Base-by-base conservation (phyloP, 2,888 invertebrate species). In the Rugalucina vietnamica region DNA sequence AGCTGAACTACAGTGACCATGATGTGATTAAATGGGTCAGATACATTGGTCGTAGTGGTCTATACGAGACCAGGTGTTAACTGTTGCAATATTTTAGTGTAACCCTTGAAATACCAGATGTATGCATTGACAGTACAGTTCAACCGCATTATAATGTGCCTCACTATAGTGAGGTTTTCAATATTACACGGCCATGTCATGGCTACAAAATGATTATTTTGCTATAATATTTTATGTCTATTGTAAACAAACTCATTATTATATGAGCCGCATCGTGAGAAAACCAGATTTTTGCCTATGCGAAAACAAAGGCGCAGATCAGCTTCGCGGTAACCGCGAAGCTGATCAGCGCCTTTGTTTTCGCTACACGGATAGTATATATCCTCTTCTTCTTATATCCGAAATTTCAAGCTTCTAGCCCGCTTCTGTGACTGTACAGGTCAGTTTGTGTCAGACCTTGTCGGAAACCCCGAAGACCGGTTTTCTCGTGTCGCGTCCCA, bases 11-110 rank as follows among this genome's bases (percentile, higher is more conserved):
- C 95, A 99, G 99, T 0, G 99, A 99, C 95, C 99, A 99, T 93
- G 99, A 99, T 95, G 99, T 99, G 90, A 99, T 99, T 95, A 99
- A 99, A 97, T 99, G 99, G 99, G 99, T 99, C 89, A 97, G 99
- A 39, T 99, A 99, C 96, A 99, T 99, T 94, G 99, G 99, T 70
- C 97, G 99, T 93, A 99, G 99, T 95, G 99, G 99, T 81, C 97
- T 99, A 69, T 99, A 99, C 95, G 99, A 99, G 96, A 99, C 99
- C 54, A 96, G 99, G 95, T 99, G 99, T 96, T 99, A 79, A 82
- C 34, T 10, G 29, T 54, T 60, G 60, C 60, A 60, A 60, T 60
- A 60, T n/a, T 60, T 54, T n/a, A 54, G 54, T 18, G 43, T 43
- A 43, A 43, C 43, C 43, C 43, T 43, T 43, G 43, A 43, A 43